phyloP scores from a whole-genome alignment of 1,140 invertebrate genomes.

The Diprion similis region DNA sequence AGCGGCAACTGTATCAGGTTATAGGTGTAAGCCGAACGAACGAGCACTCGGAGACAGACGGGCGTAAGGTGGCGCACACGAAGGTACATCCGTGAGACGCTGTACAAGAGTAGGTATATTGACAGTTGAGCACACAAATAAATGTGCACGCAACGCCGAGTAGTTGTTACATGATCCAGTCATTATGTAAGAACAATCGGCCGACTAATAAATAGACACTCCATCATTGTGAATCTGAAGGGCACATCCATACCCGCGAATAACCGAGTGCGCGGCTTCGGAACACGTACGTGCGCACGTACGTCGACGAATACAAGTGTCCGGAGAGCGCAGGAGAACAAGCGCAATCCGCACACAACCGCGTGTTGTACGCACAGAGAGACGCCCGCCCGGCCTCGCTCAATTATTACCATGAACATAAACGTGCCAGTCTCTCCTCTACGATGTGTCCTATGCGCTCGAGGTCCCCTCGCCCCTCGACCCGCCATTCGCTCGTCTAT shows the following conservation, averaged over 20 bases:
- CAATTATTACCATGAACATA: slow-evolving; percentile 6
- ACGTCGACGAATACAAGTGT: not conserved
- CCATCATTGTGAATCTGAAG: slow-evolving; percentile 58
- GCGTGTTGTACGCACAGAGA: not conserved
- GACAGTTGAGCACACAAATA: not conserved
- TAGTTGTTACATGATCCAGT: slow-evolving; percentile 60
- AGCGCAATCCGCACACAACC: not conserved
- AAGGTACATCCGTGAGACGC: not conserved
- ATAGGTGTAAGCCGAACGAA: slow-evolving; percentile 27
- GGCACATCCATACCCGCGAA: slow-evolving; percentile 34
- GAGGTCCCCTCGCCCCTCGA: slow-evolving; percentile 52
- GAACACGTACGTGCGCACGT: not conserved
- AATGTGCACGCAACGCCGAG: slow-evolving; percentile 32
- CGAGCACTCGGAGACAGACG: slow-evolving; percentile 3
- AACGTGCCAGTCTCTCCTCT: not conserved
- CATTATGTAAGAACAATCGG: slow-evolving; percentile 63
- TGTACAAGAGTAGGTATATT: not conserved
- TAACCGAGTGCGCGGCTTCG: not conserved
- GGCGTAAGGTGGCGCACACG: slow-evolving; percentile 26
- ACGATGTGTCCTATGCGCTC: not conserved
- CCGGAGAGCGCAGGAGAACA: not conserved
- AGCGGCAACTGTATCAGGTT: no score
- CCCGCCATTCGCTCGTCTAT: slow-evolving; percentile 1
- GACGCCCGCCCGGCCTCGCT: not conserved
- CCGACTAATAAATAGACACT: slow-evolving; percentile 56